phyloP scores from a whole-genome alignment of 2,797 vertebrate genomes.

The Perodicticus potto region DNA sequence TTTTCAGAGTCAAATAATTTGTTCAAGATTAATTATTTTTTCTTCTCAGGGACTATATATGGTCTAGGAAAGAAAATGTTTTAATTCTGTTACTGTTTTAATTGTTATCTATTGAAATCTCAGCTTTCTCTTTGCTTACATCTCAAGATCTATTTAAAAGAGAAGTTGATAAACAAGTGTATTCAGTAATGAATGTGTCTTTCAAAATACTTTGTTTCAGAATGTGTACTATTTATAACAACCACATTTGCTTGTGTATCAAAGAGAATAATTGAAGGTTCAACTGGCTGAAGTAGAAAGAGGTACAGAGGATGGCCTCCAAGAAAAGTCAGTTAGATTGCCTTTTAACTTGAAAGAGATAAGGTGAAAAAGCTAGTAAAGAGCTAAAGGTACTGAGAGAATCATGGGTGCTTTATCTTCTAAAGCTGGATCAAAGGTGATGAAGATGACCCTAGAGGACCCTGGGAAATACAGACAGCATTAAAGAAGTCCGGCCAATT shows the following conservation, averaged over 20 bases:
- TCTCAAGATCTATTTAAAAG: neutral
- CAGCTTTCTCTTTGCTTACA: neutral
- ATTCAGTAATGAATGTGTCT: neutral
- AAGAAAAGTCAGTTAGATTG: neutral
- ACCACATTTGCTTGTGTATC: constrained; percentile 14
- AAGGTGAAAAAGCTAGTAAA: neutral
- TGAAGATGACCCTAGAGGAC: neutral
- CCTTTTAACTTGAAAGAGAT: neutral
- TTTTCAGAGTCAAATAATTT: neutral
- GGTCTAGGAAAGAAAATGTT: neutral
- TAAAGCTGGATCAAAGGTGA: neutral
- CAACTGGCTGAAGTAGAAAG: neutral
- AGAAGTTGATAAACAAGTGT: neutral
- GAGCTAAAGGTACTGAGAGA: neutral
- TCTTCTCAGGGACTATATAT: neutral
- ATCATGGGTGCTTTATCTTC: neutral
- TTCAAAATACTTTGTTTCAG: constrained; percentile 5
- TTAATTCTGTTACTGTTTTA: neutral
- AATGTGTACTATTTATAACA: neutral
- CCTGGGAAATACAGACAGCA: neutral
- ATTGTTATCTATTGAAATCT: neutral
- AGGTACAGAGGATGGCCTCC: rapidly evolving
- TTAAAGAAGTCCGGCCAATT: neutral
- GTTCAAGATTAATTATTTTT: neutral
- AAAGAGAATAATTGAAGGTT: neutral